A percentile compares a stretch with the other conserved stretches of the same genome.
Conservation (phyloP, 2,888 invertebrate species). For the Endotricha flammealis region DNA sequence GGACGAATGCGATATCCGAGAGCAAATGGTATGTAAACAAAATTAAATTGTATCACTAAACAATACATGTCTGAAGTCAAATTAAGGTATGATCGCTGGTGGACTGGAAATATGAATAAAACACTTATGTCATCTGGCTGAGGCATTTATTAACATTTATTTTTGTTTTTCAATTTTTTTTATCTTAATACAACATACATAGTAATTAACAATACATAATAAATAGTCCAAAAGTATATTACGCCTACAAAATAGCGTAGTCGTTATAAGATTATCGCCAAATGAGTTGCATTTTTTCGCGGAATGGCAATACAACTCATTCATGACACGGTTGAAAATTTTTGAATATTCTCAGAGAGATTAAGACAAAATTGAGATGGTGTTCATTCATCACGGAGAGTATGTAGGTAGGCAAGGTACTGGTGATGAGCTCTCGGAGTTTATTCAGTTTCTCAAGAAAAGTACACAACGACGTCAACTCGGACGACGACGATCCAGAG, state of each 20-base stretch:
- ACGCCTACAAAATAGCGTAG: constrained; percentile 79
- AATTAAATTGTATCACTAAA: no score
- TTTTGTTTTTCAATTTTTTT: constrained; percentile 72
- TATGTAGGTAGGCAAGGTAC: background rate
- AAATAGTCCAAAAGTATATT: constrained; percentile 80
- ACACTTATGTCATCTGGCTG: constrained; percentile 67
- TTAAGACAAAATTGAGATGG: constrained; percentile 21
- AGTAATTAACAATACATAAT: constrained; percentile 79
- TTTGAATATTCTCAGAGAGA: constrained; percentile 58
- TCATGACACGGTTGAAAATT: constrained; percentile 58
- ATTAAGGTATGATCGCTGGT: background rate
- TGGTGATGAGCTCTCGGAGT: constrained; percentile 27
- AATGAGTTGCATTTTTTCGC: constrained; percentile 64
- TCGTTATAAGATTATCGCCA: constrained; percentile 77
- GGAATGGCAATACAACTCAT: constrained; percentile 66
- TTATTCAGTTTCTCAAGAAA: constrained; percentile 37
- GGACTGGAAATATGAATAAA: constrained; percentile 33
- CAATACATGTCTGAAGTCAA: no score
- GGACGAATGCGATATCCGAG: no score
- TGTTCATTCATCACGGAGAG: constrained; percentile 6
- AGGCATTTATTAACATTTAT: constrained; percentile 80
- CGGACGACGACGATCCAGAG: constrained; percentile 19
- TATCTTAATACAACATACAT: constrained; percentile 79
- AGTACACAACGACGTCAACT: constrained; percentile 34
- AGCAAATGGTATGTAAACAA: no score